A percentile compares a stretch with the other conserved stretches of the same genome.
These are phyloP conservation scores for Isotomurus palustris DNA, from an alignment of 2,888 invertebrate genomes.

Conservation along the genomic window DNA sequence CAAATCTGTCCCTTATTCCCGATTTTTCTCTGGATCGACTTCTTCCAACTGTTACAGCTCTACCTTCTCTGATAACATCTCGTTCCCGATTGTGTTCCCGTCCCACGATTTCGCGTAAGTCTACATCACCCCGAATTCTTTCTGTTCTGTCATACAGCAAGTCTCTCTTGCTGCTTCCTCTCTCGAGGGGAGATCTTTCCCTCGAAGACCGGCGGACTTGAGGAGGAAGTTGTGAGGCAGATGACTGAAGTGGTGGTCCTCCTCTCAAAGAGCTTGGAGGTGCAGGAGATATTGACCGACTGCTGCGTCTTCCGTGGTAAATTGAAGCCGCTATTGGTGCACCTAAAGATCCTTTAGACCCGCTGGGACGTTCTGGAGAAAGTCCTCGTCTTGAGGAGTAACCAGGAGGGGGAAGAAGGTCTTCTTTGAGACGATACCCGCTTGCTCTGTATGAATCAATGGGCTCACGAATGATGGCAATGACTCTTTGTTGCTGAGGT, in stretches of 20 bases:
- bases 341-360: neutral
- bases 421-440: conserved; percentile 13
- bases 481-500: conserved; percentile 35
- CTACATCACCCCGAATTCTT: conserved; percentile 1
- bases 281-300: conserved; percentile 2
- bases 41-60: neutral
- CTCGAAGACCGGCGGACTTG: too few relatives aligned
- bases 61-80: neutral
- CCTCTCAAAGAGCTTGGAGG: too few relatives aligned
- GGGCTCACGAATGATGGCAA: conserved; percentile 43
- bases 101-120: too few relatives aligned
- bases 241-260: too few relatives aligned
- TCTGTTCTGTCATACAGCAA: conserved; percentile 10
- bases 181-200: too few relatives aligned
- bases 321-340: too few relatives aligned
- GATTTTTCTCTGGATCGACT: conserved; percentile 4
- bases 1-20: neutral
- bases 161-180: conserved; percentile 11
- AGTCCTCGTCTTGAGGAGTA: conserved; percentile 2
- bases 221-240: too few relatives aligned
- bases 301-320: too few relatives aligned
- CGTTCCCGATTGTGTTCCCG: neutral
- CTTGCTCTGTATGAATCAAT: too few relatives aligned
- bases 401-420: neutral
- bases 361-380: neutral